Evolutionary conservation across 2,797 vertebrate genomes (phyloP).

Genomic region (Helarctos malayanus): DNA sequence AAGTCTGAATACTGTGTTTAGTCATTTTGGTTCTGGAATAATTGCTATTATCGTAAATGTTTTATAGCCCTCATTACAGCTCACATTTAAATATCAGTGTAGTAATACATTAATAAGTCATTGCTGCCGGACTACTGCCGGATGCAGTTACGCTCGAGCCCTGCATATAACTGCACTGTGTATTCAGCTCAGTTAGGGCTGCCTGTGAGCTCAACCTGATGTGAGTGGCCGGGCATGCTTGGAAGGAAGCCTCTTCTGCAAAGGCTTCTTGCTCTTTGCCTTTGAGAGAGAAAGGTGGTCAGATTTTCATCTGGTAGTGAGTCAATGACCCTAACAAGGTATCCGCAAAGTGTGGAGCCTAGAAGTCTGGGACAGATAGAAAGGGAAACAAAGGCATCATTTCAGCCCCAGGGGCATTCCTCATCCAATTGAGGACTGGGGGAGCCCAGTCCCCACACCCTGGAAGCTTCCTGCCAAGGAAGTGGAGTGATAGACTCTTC

Average conservation of each 20-base stretch:
- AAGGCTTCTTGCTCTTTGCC: not conserved
- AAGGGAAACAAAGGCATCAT: not conserved
- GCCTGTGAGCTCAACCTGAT: not conserved
- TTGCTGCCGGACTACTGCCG: slow-evolving; percentile 79
- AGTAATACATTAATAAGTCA: slow-evolving; percentile 86
- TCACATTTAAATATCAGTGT: slow-evolving; percentile 90
- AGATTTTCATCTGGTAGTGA: not conserved
- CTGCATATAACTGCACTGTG: slow-evolving; percentile 35
- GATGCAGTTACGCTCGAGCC: slow-evolving; percentile 72
- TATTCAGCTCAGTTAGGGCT: slow-evolving; percentile 55
- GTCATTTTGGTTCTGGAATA: slow-evolving; percentile 86
- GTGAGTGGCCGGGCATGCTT: not conserved
- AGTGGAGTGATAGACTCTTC: not conserved
- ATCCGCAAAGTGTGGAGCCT: not conserved
- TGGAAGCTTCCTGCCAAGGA: not conserved
- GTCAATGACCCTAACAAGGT: not conserved
- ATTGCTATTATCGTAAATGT: slow-evolving; percentile 89
- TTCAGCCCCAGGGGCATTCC: not conserved
- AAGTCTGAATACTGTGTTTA: slow-evolving; percentile 80
- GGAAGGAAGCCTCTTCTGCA: not conserved
- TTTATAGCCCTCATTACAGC: slow-evolving; percentile 89
- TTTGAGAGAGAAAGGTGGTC: not conserved
- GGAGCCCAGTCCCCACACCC: not conserved
- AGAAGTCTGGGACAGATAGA: not conserved
- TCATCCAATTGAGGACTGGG: not conserved